Evolutionary conservation across 2,888 invertebrate genomes (phyloP).

Genomic region (Caenorhabditis zanzibari): DNA sequence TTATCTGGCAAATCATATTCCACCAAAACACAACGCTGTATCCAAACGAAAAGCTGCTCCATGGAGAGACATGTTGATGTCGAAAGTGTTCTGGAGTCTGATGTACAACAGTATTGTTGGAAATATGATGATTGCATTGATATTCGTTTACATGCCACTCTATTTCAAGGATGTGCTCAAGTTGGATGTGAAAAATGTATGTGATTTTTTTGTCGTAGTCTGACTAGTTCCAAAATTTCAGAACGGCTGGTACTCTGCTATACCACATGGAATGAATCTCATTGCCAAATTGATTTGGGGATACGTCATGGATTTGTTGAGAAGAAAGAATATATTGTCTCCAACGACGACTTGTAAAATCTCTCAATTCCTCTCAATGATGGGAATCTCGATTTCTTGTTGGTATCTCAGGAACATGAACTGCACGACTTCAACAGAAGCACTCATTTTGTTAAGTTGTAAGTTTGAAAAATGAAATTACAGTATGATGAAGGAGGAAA

Average conservation of each 20-base stretch:
- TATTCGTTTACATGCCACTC: conserved; percentile 77
- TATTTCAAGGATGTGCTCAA: conserved; percentile 79
- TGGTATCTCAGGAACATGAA: conserved; percentile 56
- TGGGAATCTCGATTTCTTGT: conserved; percentile 57
- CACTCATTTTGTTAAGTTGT: conserved; percentile 54
- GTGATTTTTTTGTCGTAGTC: conserved; percentile 7
- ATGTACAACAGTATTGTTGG: conserved; percentile 70
- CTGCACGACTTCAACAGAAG: conserved; percentile 37
- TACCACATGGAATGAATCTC: conserved; percentile 73
- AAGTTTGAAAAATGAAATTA: conserved; percentile 1
- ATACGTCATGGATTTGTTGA: conserved; percentile 72
- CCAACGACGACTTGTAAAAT: conserved; percentile 73
- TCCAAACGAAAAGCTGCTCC: conserved; percentile 41
- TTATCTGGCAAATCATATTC: conserved; percentile 68
- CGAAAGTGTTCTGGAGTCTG: conserved; percentile 50
- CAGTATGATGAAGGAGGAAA: neutral
- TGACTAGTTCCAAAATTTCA: conserved; percentile 32
- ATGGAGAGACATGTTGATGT: conserved; percentile 66
- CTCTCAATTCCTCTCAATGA: conserved; percentile 71
- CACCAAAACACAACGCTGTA: conserved; percentile 29
- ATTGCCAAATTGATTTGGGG: conserved; percentile 77
- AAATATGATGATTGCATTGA: conserved; percentile 74
- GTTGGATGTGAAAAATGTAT: conserved; percentile 70
- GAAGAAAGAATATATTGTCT: conserved; percentile 64
- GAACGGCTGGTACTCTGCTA: conserved; percentile 78